Evolutionary conservation across 1,140 invertebrate species (phyloP).

Genomic region (Drosophila busckii): DNA sequence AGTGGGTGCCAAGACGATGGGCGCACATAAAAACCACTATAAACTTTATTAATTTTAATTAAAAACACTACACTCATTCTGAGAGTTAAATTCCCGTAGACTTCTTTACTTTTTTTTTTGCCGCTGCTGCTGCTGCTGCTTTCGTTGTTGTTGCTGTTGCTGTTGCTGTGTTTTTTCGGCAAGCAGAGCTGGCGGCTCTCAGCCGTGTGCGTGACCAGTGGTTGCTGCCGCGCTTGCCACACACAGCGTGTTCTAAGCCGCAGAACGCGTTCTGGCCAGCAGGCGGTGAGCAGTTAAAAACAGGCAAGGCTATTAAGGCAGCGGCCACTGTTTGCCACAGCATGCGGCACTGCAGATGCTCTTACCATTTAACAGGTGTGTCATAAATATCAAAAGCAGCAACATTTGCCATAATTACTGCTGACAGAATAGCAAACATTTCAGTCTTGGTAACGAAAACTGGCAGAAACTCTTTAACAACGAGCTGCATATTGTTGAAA

Average conservation of each 20-base stretch:
- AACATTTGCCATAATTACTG: too few species aligned
- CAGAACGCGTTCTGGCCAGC: conserved; percentile 61
- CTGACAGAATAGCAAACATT: too few species aligned
- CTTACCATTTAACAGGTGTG: too few species aligned
- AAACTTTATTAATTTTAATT: conserved; percentile 77
- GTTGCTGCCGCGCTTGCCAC: conserved; percentile 19
- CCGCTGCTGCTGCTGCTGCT: not conserved
- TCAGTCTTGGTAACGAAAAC: too few species aligned
- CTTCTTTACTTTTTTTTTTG: conserved; percentile 6
- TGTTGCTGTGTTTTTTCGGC: too few species aligned
- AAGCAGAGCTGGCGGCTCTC: too few species aligned
- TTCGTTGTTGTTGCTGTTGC: not conserved
- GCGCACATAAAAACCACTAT: conserved; percentile 52
- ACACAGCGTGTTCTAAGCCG: conserved; percentile 50
- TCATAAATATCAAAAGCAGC: too few species aligned
- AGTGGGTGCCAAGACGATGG: not conserved
- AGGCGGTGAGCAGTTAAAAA: conserved; percentile 65
- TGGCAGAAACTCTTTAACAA: too few species aligned
- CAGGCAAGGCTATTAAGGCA: conserved; percentile 50
- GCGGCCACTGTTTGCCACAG: conserved; percentile 6
- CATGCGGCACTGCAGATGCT: not conserved
- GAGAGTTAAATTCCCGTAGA: conserved; percentile 51
- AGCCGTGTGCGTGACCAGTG: conserved; percentile 33
- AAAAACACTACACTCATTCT: conserved; percentile 72
- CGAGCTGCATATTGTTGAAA: too few species aligned